Conservation (phyloP, 2,797 vertebrate species). For the Esox masquinongy region DNA sequence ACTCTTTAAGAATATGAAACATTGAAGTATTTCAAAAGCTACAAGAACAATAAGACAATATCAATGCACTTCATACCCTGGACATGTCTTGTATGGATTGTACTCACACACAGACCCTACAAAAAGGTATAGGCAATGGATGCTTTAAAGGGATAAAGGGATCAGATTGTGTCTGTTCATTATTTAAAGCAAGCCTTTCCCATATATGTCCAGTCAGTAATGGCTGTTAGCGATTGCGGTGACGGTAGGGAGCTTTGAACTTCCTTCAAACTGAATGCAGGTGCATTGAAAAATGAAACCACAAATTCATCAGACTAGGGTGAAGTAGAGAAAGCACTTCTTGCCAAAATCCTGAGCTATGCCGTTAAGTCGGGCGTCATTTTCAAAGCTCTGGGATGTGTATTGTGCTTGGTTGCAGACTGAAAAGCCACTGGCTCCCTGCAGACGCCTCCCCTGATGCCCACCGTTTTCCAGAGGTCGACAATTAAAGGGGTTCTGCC, state of each 20-base stretch:
- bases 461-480: conserved; percentile 54
- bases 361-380: background rate
- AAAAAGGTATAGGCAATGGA: background rate
- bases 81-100: too few relatives aligned
- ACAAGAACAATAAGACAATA: background rate
- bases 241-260: too few relatives aligned
- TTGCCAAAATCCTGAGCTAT: too few relatives aligned
- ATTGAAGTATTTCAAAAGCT: background rate
- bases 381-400: conserved; percentile 10
- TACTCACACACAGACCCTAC: background rate
- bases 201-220: too few relatives aligned
- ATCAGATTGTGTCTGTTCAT: too few relatives aligned
- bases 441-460: conserved; percentile 38
- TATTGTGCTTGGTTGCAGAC: background rate
- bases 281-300: too few relatives aligned
- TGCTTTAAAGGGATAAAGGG: background rate
- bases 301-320: too few relatives aligned
- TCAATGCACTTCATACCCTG: background rate
- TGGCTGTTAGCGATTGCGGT: too few relatives aligned
- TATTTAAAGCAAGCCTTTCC: too few relatives aligned
- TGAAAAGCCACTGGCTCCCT: conserved; percentile 20
- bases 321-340: too few relatives aligned
- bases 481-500: conserved; percentile 60
- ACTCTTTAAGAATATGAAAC: background rate
- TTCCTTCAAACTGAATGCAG: too few relatives aligned